Conservation (phyloP, 2,888 invertebrate species). For the Drosophila cracens region DNA sequence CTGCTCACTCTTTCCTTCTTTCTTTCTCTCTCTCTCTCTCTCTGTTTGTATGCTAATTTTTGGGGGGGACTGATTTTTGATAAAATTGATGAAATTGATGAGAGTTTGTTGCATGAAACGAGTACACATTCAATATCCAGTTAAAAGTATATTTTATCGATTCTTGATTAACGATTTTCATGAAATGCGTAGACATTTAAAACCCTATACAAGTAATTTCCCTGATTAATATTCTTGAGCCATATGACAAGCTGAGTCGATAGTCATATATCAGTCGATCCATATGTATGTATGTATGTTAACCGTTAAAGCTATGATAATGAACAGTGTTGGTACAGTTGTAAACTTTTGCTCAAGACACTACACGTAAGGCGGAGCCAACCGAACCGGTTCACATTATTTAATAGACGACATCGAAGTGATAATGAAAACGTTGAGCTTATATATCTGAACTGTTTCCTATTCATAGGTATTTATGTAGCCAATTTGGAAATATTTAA, state of each 20-base stretch:
- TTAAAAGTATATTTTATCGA: not conserved
- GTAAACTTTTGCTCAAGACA: not conserved
- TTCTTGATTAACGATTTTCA: not conserved
- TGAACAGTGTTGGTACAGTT: constrained; percentile 16
- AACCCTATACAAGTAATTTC: not conserved
- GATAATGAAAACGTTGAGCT: not conserved
- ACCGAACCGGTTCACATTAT: constrained; percentile 1
- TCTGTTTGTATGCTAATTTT: constrained; percentile 1
- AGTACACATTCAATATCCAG: constrained; percentile 3
- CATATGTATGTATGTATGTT: not conserved
- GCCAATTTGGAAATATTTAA: not conserved
- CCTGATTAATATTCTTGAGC: not conserved
- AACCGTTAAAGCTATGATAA: constrained; percentile 1
- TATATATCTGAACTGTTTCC: not conserved
- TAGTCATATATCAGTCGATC: too few relatives aligned
- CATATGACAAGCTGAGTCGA: not conserved
- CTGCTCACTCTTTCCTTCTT: not conserved
- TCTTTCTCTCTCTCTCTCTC: not conserved
- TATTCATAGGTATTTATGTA: not conserved
- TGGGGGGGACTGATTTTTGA: constrained; percentile 29
- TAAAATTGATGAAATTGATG: not conserved
- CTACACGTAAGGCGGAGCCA: not conserved
- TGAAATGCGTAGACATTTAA: not conserved
- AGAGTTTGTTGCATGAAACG: not conserved
- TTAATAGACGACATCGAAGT: not conserved